These are phyloP conservation scores for Drosophila subpulchrella DNA, from an alignment of 1,140 invertebrate genomes.

Conservation along the genomic window DNA sequence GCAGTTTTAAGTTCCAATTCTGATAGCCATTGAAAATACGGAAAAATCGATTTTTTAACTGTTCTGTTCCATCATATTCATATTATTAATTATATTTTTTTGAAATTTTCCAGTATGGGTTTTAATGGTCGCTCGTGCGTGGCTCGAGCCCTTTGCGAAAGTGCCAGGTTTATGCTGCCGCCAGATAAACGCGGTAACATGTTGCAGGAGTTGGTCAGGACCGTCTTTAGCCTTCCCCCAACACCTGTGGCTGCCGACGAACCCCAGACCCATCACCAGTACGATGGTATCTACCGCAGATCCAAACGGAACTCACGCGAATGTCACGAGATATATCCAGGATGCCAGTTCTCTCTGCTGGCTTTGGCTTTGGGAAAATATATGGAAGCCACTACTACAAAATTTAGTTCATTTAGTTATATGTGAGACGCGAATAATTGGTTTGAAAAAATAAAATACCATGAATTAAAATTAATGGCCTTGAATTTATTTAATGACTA, in stretches of 20 bases:
- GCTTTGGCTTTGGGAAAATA: slow-evolving; percentile 90
- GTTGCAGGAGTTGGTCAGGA: slow-evolving; percentile 89
- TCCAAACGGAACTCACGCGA: slow-evolving; percentile 69
- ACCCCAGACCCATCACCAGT: slow-evolving; percentile 61
- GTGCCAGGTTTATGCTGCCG: slow-evolving; percentile 86
- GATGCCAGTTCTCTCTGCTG: slow-evolving; percentile 89
- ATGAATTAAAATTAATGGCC: background rate
- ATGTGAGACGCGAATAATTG: slow-evolving; percentile 41
- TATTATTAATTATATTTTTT: background rate
- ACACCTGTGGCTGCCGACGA: slow-evolving; percentile 52
- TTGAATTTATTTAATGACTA: no score
- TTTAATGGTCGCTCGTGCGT: slow-evolving; percentile 88
- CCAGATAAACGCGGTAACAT: slow-evolving; percentile 86
- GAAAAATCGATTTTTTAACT: background rate
- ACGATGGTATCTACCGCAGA: slow-evolving; percentile 68
- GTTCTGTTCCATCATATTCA: background rate
- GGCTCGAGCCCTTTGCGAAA: slow-evolving; percentile 89
- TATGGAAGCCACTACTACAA: slow-evolving; percentile 75
- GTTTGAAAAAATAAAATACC: slow-evolving; percentile 6
- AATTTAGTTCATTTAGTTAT: slow-evolving; percentile 59
- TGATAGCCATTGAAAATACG: no score
- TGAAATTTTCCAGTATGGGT: slow-evolving; percentile 86
- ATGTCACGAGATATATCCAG: slow-evolving; percentile 87
- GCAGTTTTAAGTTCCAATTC: no score
- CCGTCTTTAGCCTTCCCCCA: slow-evolving; percentile 84